These are phyloP conservation scores for Vidua macroura DNA, from an alignment of 2,113 vertebrate species.

Conservation along the genomic window DNA sequence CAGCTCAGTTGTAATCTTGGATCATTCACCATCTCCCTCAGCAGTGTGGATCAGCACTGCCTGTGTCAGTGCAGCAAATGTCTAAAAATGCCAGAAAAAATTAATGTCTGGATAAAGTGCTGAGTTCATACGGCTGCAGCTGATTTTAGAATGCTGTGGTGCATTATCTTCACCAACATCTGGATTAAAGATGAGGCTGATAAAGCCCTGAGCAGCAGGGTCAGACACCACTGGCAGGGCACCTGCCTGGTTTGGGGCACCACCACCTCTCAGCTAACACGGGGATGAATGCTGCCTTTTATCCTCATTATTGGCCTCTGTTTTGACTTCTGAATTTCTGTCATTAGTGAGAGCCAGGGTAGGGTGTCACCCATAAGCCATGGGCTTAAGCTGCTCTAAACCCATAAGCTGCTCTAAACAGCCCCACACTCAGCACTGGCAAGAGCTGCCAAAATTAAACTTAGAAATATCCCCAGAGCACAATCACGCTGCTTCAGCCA, in stretches of 20 bases:
- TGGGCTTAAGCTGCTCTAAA: background rate
- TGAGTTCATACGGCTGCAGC: background rate
- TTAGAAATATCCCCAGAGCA: background rate
- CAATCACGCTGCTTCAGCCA: accelerated
- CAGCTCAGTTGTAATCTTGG: background rate
- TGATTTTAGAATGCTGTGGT: background rate
- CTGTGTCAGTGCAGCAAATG: background rate
- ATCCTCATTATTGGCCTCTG: background rate
- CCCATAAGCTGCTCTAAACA: conserved; percentile 10
- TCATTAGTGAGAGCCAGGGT: background rate
- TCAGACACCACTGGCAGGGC: background rate
- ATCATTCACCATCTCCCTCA: background rate
- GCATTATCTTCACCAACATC: background rate
- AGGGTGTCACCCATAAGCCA: background rate
- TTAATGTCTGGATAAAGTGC: background rate
- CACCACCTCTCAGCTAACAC: accelerated
- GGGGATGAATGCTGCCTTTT: background rate
- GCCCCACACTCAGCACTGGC: background rate
- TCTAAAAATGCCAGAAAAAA: background rate
- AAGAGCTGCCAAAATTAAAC: background rate
- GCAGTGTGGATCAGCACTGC: background rate
- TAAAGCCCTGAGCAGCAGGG: background rate
- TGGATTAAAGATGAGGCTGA: background rate
- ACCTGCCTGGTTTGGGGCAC: background rate
- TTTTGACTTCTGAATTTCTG: background rate